Conservation (phyloP, 64 coral and sea anemone genomes). For the Stichodactyla helianthus region DNA sequence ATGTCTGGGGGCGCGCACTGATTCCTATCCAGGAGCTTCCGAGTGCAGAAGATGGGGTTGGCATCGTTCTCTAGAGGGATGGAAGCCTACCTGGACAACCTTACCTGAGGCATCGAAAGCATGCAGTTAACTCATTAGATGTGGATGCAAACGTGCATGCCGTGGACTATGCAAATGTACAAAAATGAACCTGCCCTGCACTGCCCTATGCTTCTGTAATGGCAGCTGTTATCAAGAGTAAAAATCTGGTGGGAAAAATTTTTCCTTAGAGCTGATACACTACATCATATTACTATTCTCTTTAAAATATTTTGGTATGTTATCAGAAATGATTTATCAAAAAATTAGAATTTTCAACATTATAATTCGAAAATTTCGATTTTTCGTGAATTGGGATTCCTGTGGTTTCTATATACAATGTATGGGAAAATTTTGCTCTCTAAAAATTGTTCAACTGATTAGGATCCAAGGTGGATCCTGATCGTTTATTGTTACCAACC, state of each 20-base stretch:
- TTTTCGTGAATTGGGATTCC: conserved; percentile 21
- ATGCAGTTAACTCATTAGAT: conserved; percentile 48
- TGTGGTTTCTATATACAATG: conserved; percentile 30
- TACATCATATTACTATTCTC: background rate
- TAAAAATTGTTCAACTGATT: conserved; percentile 3
- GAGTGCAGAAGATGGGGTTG: conserved; percentile 40
- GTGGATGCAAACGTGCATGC: conserved; percentile 38
- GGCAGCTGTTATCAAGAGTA: no score
- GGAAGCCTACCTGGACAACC: conserved; percentile 32
- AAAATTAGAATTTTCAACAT: background rate
- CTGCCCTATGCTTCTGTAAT: no score
- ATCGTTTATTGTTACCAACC: conserved; percentile 23
- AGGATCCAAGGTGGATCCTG: conserved; percentile 14
- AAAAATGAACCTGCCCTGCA: background rate
- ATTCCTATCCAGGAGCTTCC: conserved; percentile 40
- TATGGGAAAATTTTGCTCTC: conserved; percentile 18
- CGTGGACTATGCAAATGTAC: conserved; percentile 26
- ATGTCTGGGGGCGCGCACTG: conserved; percentile 24
- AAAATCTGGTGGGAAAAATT: no score
- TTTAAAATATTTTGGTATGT: no score
- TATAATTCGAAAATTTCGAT: background rate
- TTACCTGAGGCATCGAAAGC: conserved; percentile 41
- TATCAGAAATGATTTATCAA: no score
- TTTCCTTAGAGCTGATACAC: background rate
- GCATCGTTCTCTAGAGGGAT: no score